A percentile compares a stretch with the other conserved stretches of the same genome.
phyloP scores from a whole-genome alignment of 1,140 invertebrate genomes.

The Ceratoteleas bidentatus region DNA sequence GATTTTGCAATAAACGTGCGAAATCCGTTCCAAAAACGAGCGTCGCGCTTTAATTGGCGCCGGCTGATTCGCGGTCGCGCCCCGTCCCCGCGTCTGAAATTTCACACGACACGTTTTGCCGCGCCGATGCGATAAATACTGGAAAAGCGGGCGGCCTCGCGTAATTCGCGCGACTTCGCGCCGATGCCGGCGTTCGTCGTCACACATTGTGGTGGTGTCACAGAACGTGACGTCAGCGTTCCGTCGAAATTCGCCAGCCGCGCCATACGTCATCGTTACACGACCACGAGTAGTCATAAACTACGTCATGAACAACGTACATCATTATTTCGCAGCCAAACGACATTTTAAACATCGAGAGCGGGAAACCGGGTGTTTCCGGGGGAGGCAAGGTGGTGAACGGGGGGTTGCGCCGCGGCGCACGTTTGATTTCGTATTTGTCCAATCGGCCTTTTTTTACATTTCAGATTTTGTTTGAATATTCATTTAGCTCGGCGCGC shows the following conservation, averaged over 20 bases:
- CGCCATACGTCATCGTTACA: constrained; percentile 61
- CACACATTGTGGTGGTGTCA: constrained; percentile 50
- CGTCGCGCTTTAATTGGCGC: too few relatives aligned
- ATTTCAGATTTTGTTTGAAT: constrained; percentile 59
- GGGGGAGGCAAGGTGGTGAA: too few relatives aligned
- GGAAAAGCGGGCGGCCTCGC: not conserved
- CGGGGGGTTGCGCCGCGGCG: too few relatives aligned
- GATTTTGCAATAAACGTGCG: too few relatives aligned
- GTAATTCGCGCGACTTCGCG: constrained; percentile 35
- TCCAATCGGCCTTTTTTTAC: constrained; percentile 54
- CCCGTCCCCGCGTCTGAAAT: too few relatives aligned
- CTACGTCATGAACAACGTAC: constrained; percentile 60
- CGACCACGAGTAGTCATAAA: constrained; percentile 59
- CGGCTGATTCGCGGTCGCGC: too few relatives aligned
- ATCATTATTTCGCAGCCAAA: constrained; percentile 57
- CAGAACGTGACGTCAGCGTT: constrained; percentile 59
- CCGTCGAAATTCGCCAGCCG: constrained; percentile 36
- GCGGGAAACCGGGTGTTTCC: not conserved
- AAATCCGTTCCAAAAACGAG: too few relatives aligned
- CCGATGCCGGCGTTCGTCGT: constrained; percentile 46
- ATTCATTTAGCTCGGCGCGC: constrained; percentile 32
- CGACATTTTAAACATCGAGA: constrained; percentile 56
- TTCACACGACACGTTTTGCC: too few relatives aligned
- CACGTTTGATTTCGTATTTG: constrained; percentile 49
- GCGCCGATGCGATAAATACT: too few relatives aligned